A percentile compares a stretch with the other conserved stretches of the same genome.
Conservation (phyloP, 1,140 invertebrate genomes). For the Drosophila pectinifera region DNA sequence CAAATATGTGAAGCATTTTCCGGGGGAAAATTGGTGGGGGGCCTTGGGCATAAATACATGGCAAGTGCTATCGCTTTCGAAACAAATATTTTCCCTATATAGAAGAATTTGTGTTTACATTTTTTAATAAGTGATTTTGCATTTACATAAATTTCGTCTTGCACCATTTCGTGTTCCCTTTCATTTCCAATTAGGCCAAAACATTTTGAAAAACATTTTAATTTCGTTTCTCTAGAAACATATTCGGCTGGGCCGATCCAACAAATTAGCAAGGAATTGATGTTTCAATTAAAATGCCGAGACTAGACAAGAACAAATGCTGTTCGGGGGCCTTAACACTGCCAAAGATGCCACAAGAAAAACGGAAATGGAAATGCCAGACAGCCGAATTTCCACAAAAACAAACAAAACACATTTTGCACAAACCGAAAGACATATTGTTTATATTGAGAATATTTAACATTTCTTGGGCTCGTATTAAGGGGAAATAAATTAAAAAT, state of each 20-base stretch:
- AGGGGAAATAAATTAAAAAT: constrained; percentile 67
- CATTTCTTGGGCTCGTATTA: constrained; percentile 42
- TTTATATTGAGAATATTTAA: constrained; percentile 75
- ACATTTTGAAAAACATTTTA: constrained; percentile 24
- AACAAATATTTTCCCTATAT: background rate
- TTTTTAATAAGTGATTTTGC: constrained; percentile 5
- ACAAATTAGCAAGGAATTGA: constrained; percentile 67
- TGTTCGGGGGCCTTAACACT: constrained; percentile 38
- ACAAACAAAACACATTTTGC: constrained; percentile 54
- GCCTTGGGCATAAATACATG: constrained; percentile 10
- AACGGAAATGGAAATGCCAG: constrained; percentile 65
- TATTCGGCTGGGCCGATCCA: constrained; percentile 10
- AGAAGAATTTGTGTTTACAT: constrained; percentile 12
- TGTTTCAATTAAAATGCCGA: constrained; percentile 72
- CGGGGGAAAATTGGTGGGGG: background rate
- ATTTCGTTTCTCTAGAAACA: constrained; percentile 18
- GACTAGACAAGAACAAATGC: constrained; percentile 58
- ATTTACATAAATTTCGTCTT: constrained; percentile 11
- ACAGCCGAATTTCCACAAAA: constrained; percentile 60
- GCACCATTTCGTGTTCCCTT: constrained; percentile 13
- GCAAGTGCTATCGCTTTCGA: constrained; percentile 13
- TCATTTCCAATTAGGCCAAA: constrained; percentile 29
- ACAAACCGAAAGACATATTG: constrained; percentile 46
- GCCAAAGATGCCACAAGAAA: constrained; percentile 64
- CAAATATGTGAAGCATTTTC: constrained; percentile 48